Conservation (phyloP, 2,888 invertebrate genomes). For the Torymus texanus region DNA sequence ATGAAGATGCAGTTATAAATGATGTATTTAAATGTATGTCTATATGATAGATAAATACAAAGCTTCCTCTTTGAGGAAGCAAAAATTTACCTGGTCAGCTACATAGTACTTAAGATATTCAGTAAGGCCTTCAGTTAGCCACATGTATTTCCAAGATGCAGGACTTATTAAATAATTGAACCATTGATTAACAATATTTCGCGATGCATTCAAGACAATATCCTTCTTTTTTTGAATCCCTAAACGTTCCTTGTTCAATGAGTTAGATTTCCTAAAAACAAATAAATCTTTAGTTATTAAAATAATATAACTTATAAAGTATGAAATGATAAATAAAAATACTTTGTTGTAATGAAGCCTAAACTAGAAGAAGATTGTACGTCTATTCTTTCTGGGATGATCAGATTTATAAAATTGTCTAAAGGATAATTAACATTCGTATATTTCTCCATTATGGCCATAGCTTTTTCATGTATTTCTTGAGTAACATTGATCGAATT, state of each 20-base stretch:
- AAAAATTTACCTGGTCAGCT: constrained; percentile 48
- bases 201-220: constrained; percentile 35
- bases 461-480: constrained; percentile 38
- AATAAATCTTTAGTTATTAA: no score
- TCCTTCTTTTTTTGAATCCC: constrained; percentile 46
- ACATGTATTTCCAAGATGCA: constrained; percentile 47
- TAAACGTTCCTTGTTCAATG: constrained; percentile 9
- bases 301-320: not conserved
- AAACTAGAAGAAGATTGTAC: constrained; percentile 36
- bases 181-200: constrained; percentile 49
- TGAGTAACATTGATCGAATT: constrained; percentile 37
- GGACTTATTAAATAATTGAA: constrained; percentile 51
- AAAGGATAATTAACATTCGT: constrained; percentile 47
- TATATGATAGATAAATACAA: no score
- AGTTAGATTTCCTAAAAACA: no score
- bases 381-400: constrained; percentile 46
- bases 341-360: constrained; percentile 53
- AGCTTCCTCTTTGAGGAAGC: no score
- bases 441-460: constrained; percentile 48
- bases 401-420: constrained; percentile 40
- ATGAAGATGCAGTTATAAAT: not conserved
- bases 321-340: constrained; percentile 17
- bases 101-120: constrained; percentile 51
- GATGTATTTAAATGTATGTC: no score
- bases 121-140: constrained; percentile 51